Conservation (phyloP, 1,140 invertebrate genomes). For the Bradynema listronoti region DNA sequence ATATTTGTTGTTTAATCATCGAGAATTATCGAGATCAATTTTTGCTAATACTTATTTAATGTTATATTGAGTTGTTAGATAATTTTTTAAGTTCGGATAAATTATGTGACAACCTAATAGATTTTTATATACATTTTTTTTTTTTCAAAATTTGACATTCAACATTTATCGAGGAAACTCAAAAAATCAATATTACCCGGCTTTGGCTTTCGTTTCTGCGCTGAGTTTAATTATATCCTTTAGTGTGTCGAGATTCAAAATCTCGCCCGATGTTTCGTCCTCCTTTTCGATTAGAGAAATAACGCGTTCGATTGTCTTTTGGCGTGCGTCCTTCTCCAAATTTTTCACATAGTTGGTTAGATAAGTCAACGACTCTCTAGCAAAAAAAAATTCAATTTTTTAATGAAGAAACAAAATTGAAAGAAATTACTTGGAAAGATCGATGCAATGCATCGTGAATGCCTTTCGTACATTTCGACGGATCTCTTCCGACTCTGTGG, state of each 20-base stretch:
- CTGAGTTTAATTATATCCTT: constrained; percentile 8
- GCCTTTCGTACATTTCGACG: constrained; percentile 5
- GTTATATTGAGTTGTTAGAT: too few species aligned
- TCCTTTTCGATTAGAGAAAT: constrained; percentile 19
- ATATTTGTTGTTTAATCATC: too few species aligned
- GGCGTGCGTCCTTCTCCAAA: not conserved
- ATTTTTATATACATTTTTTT: too few species aligned
- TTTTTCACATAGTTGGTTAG: constrained; percentile 18
- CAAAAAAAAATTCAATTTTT: constrained; percentile 14
- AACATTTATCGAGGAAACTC: not conserved
- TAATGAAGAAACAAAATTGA: constrained; percentile 7
- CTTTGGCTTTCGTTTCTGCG: not conserved
- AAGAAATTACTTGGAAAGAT: constrained; percentile 6
- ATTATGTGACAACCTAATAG: too few species aligned
- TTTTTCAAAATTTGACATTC: not conserved
- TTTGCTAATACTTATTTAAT: too few species aligned
- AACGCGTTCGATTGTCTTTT: constrained; percentile 14
- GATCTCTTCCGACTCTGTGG: not conserved
- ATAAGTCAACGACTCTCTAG: constrained; percentile 15
- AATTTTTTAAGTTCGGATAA: too few species aligned
- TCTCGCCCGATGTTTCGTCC: constrained; percentile 6
- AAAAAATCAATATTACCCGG: constrained; percentile 4
- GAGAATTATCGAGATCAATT: too few species aligned
- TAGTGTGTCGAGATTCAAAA: constrained; percentile 11
- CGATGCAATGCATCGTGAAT: not conserved